Percentiles rank a stretch among this genome's conserved stretches.
Evolutionary conservation across 2,888 invertebrate genomes (phyloP).

Genomic region (Philereme vetulata): DNA sequence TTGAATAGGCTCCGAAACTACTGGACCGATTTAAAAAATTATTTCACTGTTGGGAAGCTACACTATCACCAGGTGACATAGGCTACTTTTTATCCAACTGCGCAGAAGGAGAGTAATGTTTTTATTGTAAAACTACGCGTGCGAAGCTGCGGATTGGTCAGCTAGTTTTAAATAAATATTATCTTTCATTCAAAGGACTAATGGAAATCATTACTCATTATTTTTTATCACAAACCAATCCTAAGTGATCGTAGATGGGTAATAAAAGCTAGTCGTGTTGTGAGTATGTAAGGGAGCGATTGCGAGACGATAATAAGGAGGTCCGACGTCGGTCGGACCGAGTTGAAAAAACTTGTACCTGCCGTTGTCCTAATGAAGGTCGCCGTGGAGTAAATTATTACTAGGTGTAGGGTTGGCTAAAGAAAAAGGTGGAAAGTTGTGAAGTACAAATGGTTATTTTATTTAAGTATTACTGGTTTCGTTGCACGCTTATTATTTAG

Average conservation of each 20-base stretch:
- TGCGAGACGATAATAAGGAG: constrained; percentile 62
- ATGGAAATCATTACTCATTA: constrained; percentile 10
- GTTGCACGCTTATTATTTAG: too few relatives aligned
- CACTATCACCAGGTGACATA: too few relatives aligned
- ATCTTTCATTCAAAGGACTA: background rate
- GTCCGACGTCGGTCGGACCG: constrained; percentile 50
- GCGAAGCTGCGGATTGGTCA: too few relatives aligned
- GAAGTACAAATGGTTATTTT: background rate
- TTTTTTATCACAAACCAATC: constrained; percentile 41
- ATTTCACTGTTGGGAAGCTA: too few relatives aligned
- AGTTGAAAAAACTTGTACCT: constrained; percentile 73
- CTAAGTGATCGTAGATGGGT: constrained; percentile 43
- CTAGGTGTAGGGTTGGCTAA: constrained; percentile 40
- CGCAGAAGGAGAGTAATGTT: too few relatives aligned
- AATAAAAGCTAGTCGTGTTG: constrained; percentile 59
- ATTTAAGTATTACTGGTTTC: too few relatives aligned
- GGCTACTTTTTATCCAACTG: too few relatives aligned
- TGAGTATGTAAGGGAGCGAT: constrained; percentile 53
- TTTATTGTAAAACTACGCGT: too few relatives aligned
- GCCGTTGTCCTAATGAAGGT: constrained; percentile 70
- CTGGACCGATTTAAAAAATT: too few relatives aligned
- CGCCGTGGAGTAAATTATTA: constrained; percentile 57
- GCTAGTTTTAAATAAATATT: too few relatives aligned
- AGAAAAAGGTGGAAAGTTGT: constrained; percentile 6
- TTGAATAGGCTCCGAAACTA: too few relatives aligned